phyloP scores from a whole-genome alignment of 1,140 invertebrate species.

The Camponotus pennsylvanicus region DNA sequence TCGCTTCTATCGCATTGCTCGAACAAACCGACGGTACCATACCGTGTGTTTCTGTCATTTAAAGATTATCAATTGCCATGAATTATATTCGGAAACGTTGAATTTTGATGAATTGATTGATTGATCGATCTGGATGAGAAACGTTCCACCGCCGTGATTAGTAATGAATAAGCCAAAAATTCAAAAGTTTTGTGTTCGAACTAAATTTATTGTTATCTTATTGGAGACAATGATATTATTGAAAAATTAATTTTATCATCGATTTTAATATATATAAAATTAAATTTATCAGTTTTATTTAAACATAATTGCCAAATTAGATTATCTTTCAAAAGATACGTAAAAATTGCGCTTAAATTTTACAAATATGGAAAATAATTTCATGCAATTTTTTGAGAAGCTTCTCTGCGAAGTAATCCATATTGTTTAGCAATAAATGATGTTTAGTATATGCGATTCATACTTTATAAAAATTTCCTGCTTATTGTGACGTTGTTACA shows the following conservation, averaged over 20 bases:
- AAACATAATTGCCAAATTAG: not conserved
- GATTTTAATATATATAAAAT: not conserved
- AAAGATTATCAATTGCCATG: constrained; percentile 80
- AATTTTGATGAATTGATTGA: constrained; percentile 35
- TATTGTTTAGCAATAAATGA: constrained; percentile 1
- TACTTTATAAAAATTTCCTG: not conserved
- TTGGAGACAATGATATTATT: not conserved
- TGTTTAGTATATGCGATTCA: not conserved
- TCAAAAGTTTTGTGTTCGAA: not conserved
- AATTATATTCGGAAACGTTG: constrained; percentile 57
- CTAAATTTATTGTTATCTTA: not conserved
- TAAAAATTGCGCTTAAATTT: not conserved
- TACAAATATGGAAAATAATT: not conserved
- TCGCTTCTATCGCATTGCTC: constrained; percentile 78
- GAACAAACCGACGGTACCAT: constrained; percentile 79
- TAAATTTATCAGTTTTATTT: not conserved
- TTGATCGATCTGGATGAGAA: constrained; percentile 39
- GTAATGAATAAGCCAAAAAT: constrained; percentile 69
- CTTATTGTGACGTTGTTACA: not conserved
- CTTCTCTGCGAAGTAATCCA: not conserved
- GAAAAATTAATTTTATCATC: constrained; percentile 20
- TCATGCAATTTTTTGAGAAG: not conserved
- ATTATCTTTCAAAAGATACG: not conserved
- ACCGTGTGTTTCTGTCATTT: constrained; percentile 79
- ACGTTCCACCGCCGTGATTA: constrained; percentile 68